Conservation (phyloP, 2,113 vertebrate genomes). For the Mobula hypostoma region DNA sequence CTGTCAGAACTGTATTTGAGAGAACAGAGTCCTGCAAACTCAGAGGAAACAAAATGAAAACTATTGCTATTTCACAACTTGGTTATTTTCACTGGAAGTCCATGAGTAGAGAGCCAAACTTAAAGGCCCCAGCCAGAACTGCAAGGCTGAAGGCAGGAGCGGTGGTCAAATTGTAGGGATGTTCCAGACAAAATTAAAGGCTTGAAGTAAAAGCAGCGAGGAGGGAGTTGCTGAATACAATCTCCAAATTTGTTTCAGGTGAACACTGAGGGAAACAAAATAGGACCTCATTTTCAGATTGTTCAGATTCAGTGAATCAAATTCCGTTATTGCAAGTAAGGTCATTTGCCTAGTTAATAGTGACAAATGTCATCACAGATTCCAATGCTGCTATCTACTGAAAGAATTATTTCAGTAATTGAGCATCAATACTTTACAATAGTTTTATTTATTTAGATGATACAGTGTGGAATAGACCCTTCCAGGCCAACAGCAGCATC, state of each 20-base stretch:
- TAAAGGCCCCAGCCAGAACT: too few species aligned
- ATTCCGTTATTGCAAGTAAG: background rate
- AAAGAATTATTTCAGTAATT: background rate
- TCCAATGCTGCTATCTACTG: background rate
- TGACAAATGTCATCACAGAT: background rate
- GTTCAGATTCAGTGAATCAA: background rate
- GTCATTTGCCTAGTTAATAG: background rate
- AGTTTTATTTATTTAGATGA: background rate
- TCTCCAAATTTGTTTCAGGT: background rate
- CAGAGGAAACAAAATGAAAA: background rate
- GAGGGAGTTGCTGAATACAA: background rate
- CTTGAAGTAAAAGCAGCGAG: background rate
- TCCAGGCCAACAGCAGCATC: too few species aligned
- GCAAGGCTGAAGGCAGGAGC: background rate
- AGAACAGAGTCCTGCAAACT: background rate
- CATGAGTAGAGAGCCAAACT: background rate
- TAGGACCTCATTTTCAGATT: background rate
- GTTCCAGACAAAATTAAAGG: background rate
- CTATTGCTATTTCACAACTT: background rate
- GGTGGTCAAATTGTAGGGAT: background rate
- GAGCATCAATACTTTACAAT: background rate
- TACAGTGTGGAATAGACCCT: too few species aligned
- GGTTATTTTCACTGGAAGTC: background rate
- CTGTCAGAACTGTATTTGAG: background rate
- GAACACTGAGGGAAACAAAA: background rate